Evolutionary conservation across 1,140 invertebrate species (phyloP).

Genomic region (Ephestia elutella): DNA sequence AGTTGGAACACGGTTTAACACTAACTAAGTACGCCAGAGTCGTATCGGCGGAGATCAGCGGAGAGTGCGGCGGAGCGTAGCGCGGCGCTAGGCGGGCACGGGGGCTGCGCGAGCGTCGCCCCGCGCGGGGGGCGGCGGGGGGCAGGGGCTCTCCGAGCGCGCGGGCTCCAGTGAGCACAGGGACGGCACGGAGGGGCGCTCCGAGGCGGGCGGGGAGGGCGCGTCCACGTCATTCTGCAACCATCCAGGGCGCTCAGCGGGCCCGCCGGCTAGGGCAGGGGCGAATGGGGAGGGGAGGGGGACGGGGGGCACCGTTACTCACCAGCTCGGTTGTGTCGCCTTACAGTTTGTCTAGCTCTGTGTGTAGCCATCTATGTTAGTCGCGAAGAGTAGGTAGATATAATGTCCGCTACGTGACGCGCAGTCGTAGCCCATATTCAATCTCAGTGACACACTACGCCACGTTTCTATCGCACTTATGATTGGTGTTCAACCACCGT

Average conservation of each 20-base stretch:
- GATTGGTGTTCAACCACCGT: too few relatives aligned
- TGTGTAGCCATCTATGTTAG: too few relatives aligned
- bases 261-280: slow-evolving; percentile 44
- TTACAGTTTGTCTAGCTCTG: slow-evolving; percentile 26
- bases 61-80: slow-evolving; percentile 9
- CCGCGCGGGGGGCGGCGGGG: slow-evolving; percentile 23
- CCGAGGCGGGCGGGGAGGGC: slow-evolving; percentile 54
- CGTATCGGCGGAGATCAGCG: too few relatives aligned
- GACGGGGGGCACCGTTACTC: slow-evolving; percentile 53
- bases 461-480: too few relatives aligned
- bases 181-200: slow-evolving; percentile 21
- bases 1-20: too few relatives aligned
- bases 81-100: slow-evolving; percentile 8
- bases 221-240: slow-evolving; percentile 70
- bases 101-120: slow-evolving; percentile 9
- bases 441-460: too few relatives aligned
- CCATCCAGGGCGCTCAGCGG: slow-evolving; percentile 65
- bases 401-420: background rate
- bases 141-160: background rate
- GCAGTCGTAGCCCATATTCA: too few relatives aligned
- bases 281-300: slow-evolving; percentile 12
- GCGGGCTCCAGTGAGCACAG: slow-evolving; percentile 15
- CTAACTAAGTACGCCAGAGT: too few relatives aligned
- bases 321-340: slow-evolving; percentile 33
- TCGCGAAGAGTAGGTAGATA: background rate